Percentiles rank a stretch among this genome's conserved stretches.
These are phyloP conservation scores for Polymixis lichenea DNA, from an alignment of 2,888 invertebrate genomes.

Conservation along the genomic window DNA sequence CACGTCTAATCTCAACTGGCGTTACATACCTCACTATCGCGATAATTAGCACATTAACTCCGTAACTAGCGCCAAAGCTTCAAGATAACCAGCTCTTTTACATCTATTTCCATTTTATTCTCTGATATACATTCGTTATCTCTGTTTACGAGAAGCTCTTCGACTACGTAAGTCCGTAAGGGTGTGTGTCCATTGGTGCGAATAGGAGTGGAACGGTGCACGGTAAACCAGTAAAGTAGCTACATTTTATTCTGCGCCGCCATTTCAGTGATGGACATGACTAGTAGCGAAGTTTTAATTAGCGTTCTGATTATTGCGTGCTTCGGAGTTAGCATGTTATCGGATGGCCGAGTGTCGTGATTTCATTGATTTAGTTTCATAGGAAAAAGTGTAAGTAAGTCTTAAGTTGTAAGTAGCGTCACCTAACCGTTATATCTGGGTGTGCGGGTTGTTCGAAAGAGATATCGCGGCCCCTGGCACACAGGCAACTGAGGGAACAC, in stretches of 20 bases:
- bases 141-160: slow-evolving; percentile 37
- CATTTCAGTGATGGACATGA: neutral
- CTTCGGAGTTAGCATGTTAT: no score
- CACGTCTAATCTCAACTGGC: slow-evolving; percentile 45
- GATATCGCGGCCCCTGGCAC: no score
- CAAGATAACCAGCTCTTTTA: slow-evolving; percentile 57
- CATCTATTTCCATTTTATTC: slow-evolving; percentile 58
- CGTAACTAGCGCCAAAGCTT: slow-evolving; percentile 26
- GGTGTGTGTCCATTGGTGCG: slow-evolving; percentile 18
- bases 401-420: no score
- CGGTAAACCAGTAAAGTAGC: neutral
- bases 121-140: slow-evolving; percentile 55
- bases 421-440: no score
- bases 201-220: neutral
- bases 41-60: slow-evolving; percentile 38
- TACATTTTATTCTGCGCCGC: neutral
- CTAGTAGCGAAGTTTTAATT: neutral
- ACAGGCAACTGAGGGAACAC: no score
- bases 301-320: no score
- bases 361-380: no score
- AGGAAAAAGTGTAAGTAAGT: no score
- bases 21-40: slow-evolving; percentile 44
- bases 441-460: no score
- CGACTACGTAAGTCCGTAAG: slow-evolving; percentile 47
- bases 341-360: no score